Evolutionary conservation across 1,140 invertebrate species (phyloP), one percentile per base, ranked within the genome.

Genomic region (Drosophila sp.): DNA sequence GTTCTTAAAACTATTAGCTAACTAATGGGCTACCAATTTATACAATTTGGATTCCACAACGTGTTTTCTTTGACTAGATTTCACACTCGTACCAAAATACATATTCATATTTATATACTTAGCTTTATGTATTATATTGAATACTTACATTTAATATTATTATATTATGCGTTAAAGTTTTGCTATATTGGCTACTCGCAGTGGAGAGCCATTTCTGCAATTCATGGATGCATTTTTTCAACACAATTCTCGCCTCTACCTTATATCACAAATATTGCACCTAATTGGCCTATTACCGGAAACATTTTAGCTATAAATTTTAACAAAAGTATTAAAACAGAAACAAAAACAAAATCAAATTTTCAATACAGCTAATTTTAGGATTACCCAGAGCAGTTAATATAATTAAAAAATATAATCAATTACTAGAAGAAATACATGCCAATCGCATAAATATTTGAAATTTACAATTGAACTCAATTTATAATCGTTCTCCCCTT

Each of bases 201-300:
- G 4, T 21, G 21, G 21, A 21, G 21, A 2, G 4, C 21, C 21
- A n/a, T 45, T 36, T 36, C 13, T n/a, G n/a, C 25, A 27, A 4
- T 40, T 8, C 21, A 53, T 56, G 14, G 13, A 21, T 46, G 66
- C 36, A n/a, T 41, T 64, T 56, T 8, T 7, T 40, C 7, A 29
- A 25, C 21, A 45, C 51, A 45, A 48, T 25, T 53, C 38, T 50
- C 29, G 38, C 62, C 36, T 50, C 50, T 61, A 58, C 41, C 83
- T 89, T 89, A 87, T 90, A 90, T 90, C 89, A 90, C 89, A 90
- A 87, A 89, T 90, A 90, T 90, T 90, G 89, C 89, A 90, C 89
- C 80, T 32, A 90, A 90, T 77, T 89, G 89, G 89, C 89, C 89
- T 90, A 87, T 83, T 78, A 64, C 61, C 71, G 75, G 29, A 73